Percentiles rank a stretch among this genome's conserved stretches.
Evolutionary conservation across 2,113 vertebrate genomes (phyloP).

Genomic region (Tiliqua scincoides): DNA sequence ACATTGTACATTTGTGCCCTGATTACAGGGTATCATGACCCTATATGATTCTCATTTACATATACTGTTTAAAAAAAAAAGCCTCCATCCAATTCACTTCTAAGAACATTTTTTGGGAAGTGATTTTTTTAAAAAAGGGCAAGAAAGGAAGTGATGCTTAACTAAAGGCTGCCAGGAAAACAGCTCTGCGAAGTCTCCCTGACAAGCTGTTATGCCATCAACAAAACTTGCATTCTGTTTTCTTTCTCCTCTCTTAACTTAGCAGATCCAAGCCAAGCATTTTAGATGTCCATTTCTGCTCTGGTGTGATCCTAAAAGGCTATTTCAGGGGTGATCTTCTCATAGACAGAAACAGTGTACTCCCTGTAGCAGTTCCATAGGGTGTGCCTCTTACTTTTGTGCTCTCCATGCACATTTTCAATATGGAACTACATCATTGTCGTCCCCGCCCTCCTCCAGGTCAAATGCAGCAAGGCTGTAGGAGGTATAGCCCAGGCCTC

Average conservation of each 20-base stretch:
- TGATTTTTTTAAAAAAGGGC: neutral
- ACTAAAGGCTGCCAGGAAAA: neutral
- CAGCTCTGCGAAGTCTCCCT: no score
- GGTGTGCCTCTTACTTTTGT: neutral
- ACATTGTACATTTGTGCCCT: fast-evolving
- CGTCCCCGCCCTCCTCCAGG: no score
- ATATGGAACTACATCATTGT: neutral
- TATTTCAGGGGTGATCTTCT: neutral
- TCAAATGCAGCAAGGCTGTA: neutral
- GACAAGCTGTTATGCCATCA: neutral
- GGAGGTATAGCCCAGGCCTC: neutral
- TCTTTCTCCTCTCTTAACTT: no score
- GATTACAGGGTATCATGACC: fast-evolving
- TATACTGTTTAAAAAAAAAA: neutral
- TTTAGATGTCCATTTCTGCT: neutral
- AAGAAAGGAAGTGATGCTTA: neutral
- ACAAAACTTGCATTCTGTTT: neutral
- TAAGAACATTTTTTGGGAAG: neutral
- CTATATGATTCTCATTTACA: neutral
- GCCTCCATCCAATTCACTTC: neutral
- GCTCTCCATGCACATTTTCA: neutral
- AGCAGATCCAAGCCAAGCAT: neutral
- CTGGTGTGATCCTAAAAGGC: neutral
- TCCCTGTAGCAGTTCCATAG: neutral
- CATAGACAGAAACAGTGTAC: neutral